A percentile compares a stretch with the other conserved stretches of the same genome.
These are phyloP conservation scores for Myotis vivesi DNA, from an alignment of 2,797 vertebrate genomes.

Conservation along the genomic window DNA sequence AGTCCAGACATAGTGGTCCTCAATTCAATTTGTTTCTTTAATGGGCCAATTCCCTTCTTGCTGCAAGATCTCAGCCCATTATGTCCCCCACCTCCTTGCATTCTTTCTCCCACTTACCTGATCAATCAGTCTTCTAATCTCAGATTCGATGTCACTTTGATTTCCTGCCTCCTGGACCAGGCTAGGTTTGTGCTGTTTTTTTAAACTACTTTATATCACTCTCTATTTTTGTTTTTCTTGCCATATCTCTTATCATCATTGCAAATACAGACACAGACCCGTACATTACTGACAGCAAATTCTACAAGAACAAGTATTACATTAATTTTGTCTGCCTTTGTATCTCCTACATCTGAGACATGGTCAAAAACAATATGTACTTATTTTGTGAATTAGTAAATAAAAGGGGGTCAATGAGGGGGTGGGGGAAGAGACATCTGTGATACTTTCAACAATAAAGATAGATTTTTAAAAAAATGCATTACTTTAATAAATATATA, in stretches of 20 bases:
- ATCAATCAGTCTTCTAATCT: background rate
- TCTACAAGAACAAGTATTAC: background rate
- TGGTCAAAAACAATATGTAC: background rate
- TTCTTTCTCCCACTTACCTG: background rate
- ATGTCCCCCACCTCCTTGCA: too few species aligned
- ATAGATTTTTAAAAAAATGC: background rate
- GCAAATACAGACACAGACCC: background rate
- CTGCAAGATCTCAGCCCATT: background rate
- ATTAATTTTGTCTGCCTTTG: background rate
- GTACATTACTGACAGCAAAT: background rate
- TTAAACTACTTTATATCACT: background rate
- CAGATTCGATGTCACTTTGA: background rate
- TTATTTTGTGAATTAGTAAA: background rate
- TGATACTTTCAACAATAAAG: background rate
- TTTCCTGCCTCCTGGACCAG: background rate
- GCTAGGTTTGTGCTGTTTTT: background rate
- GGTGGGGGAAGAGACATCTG: background rate
- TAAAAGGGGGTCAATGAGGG: background rate
- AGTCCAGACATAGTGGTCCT: background rate
- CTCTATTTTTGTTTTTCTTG: background rate
- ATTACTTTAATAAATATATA: background rate
- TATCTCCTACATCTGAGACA: background rate
- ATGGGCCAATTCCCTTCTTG: background rate
- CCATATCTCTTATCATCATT: background rate
- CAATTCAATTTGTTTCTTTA: background rate